Percentiles rank a stretch among this genome's conserved stretches.
Evolutionary conservation across 2,113 vertebrate species (phyloP).

Genomic region (Sarotherodon lohbergeri): DNA sequence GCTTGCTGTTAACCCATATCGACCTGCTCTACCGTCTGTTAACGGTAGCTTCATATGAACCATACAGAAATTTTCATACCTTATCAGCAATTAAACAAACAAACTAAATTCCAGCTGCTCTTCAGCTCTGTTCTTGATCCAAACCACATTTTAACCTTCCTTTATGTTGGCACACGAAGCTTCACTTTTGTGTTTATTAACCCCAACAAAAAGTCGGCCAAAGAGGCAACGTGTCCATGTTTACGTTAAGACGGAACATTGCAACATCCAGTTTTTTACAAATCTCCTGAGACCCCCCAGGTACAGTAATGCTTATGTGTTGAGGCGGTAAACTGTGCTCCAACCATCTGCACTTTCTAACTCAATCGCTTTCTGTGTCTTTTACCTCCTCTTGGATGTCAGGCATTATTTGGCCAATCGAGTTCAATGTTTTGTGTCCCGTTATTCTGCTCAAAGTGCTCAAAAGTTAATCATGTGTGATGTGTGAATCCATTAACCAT

Average conservation of each 20-base stretch:
- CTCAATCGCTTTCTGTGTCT: background rate
- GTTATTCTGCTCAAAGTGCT: background rate
- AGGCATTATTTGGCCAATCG: background rate
- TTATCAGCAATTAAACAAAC: background rate
- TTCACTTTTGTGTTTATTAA: background rate
- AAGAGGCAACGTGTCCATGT: background rate
- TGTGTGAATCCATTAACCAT: constrained; percentile 39
- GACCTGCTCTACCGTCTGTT: background rate
- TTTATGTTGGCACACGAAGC: background rate
- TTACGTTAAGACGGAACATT: background rate
- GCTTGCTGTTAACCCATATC: background rate
- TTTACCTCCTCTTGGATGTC: background rate
- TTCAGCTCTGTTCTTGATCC: background rate
- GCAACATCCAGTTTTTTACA: background rate
- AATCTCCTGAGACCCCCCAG: background rate
- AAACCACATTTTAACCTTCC: background rate
- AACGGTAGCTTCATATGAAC: background rate
- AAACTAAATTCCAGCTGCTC: background rate
- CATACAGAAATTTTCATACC: background rate
- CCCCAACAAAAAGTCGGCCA: background rate
- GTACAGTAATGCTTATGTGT: background rate
- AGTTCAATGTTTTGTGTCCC: background rate
- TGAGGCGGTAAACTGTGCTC: background rate
- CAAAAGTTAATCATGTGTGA: background rate
- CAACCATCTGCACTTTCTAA: background rate